These are phyloP conservation scores for Calephelis nemesis DNA, from an alignment of 1,140 invertebrate species.

Conservation along the genomic window DNA sequence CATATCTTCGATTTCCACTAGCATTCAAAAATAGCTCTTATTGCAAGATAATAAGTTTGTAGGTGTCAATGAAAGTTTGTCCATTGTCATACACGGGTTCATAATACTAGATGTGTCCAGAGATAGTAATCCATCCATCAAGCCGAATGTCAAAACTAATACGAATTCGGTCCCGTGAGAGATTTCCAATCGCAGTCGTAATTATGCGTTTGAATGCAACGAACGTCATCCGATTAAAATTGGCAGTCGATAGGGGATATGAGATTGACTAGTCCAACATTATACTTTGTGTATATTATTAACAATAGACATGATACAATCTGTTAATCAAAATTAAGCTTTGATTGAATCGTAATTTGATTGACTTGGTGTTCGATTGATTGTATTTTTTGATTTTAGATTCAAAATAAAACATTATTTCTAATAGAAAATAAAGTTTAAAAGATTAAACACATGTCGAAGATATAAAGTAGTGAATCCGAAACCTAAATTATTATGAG, in stretches of 20 bases:
- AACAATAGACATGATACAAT: constrained; percentile 39
- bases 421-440: too few relatives aligned
- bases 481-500: too few relatives aligned
- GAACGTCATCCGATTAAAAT: constrained; percentile 75
- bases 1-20: constrained; percentile 23
- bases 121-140: constrained; percentile 76
- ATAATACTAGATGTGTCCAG: constrained; percentile 62
- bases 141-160: constrained; percentile 78
- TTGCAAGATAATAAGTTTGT: constrained; percentile 23
- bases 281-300: constrained; percentile 35
- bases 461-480: too few relatives aligned
- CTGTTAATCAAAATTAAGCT: constrained; percentile 32
- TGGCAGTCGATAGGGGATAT: constrained; percentile 65
- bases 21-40: constrained; percentile 36
- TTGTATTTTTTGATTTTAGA: neutral
- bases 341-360: constrained; percentile 21
- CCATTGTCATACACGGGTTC: constrained; percentile 56
- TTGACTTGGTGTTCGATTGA: constrained; percentile 2
- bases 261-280: constrained; percentile 30
- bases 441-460: too few relatives aligned
- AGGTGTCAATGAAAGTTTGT: constrained; percentile 21
- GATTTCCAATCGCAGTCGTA: constrained; percentile 61
- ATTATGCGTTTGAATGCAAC: constrained; percentile 71
- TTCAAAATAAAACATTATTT: too few relatives aligned
- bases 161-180: constrained; percentile 72